Conservation (phyloP, 2,888 invertebrate genomes). For the Drosophila kokeensis region DNA sequence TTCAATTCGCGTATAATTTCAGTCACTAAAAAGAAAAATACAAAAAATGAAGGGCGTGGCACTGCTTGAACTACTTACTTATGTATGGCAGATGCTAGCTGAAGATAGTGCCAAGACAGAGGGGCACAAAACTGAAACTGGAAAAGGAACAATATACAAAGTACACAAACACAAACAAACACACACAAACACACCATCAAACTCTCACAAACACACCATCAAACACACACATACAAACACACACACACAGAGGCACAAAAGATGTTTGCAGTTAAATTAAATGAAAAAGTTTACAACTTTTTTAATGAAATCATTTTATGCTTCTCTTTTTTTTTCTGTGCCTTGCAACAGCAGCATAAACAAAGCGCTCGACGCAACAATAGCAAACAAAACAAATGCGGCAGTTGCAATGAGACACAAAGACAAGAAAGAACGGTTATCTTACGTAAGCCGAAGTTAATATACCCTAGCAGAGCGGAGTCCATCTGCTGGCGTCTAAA, state of each 20-base stretch:
- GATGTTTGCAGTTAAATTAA: slow-evolving; percentile 81
- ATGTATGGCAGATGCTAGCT: slow-evolving; percentile 38
- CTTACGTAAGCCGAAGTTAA: neutral
- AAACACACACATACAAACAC: slow-evolving; percentile 7
- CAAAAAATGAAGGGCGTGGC: slow-evolving; percentile 20
- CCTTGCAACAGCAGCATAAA: slow-evolving; percentile 60
- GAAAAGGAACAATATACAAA: slow-evolving; percentile 26
- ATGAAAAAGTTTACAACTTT: slow-evolving; percentile 80
- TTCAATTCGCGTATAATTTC: slow-evolving; percentile 45
- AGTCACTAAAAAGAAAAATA: slow-evolving; percentile 9
- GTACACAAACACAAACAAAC: slow-evolving; percentile 8
- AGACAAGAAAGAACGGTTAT: neutral
- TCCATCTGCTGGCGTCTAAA: neutral
- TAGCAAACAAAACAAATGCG: slow-evolving; percentile 66
- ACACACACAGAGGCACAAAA: slow-evolving; percentile 48
- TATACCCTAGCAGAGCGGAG: neutral
- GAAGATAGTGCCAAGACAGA: slow-evolving; percentile 39
- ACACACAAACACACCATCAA: too few relatives aligned
- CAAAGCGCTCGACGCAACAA: slow-evolving; percentile 64
- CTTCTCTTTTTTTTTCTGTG: slow-evolving; percentile 35
- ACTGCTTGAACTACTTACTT: slow-evolving; percentile 26
- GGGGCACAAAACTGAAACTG: slow-evolving; percentile 14
- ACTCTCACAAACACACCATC: too few relatives aligned
- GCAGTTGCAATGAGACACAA: slow-evolving; percentile 47
- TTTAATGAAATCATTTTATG: slow-evolving; percentile 81